Evolutionary conservation across 1,140 invertebrate species (phyloP), one percentile per base, ranked within the genome.

Genomic region (Brevipalpus yothersi): DNA sequence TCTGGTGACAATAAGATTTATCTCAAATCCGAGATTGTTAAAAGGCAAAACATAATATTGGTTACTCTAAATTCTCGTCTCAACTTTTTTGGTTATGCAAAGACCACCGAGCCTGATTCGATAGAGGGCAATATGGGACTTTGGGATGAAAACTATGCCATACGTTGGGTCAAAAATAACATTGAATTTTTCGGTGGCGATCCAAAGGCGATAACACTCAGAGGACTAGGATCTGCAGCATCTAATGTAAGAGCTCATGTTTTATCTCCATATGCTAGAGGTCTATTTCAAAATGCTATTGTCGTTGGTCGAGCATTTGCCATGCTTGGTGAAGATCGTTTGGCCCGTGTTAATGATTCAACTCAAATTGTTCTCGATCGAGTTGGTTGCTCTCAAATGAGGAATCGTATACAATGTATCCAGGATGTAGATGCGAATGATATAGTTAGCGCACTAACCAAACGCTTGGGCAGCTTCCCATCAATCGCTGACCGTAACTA

Each of bases 81-180:
- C 43, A 45, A 17, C n/a, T 15, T 45, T 45, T 45, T 45, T 45
- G 43, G 43, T 3, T 45, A 15, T 45, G 2, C 3, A 15, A 15
- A 45, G 12, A 45, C 12, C n/a, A 17, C 1, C 3, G 1, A 2
- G 12, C 1, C 2, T 3, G 31, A 31, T 5, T 2, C 2, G 8
- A 45, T 45, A 1, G 12, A 12, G 12, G 43, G 43, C n/a, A 45
- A 45, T 17, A 3, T 4, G 1, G 43, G 43, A 3, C 3, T 45
- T 1, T 45, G n/a, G 0, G 64, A 92, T 67, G 91, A 89, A 1
- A 81, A 95, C 12, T 8, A 3, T 1, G 12, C 43, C 8, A 12
- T 45, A 61, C 77, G 83, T 61, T 93, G 88, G 89, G 63, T 72
- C 40, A 62, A 66, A 41, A 60, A 69, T 21, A 76, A 78, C 63